Conservation (phyloP, 2,797 vertebrate genomes). For the Pipistrellus pygmaeus region DNA sequence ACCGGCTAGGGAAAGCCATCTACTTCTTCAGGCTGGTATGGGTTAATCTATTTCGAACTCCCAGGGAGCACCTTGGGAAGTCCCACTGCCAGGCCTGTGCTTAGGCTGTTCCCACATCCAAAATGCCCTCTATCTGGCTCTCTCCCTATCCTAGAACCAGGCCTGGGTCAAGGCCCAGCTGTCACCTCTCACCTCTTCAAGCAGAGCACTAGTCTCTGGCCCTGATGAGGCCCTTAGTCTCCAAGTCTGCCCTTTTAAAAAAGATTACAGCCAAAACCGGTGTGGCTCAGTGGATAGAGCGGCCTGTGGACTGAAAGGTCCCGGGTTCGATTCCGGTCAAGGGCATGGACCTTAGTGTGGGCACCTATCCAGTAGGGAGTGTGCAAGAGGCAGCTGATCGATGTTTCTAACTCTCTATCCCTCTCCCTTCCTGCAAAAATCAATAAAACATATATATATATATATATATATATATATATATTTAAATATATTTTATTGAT, state of each 20-base stretch:
- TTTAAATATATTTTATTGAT: too few species aligned
- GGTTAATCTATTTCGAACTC: not conserved
- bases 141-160: not conserved
- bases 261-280: not conserved
- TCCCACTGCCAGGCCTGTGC: not conserved
- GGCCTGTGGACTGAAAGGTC: too few species aligned
- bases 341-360: too few species aligned
- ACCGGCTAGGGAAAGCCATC: not conserved
- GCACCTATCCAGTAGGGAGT: too few species aligned
- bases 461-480: too few species aligned
- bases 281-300: too few species aligned
- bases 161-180: not conserved
- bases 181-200: not conserved
- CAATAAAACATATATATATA: too few species aligned
- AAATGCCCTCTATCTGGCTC: not conserved
- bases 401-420: too few species aligned
- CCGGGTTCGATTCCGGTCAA: too few species aligned
- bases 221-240: not conserved
- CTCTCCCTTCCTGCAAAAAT: too few species aligned
- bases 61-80: not conserved
- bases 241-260: not conserved
- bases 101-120: not conserved
- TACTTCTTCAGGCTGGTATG: rapidly evolving
- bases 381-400: too few species aligned
- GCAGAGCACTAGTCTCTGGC: not conserved